Evolutionary conservation across 37 sponge, comb jelly and placozoan genomes (phyloP).

Genomic region (Beroe ovata): DNA sequence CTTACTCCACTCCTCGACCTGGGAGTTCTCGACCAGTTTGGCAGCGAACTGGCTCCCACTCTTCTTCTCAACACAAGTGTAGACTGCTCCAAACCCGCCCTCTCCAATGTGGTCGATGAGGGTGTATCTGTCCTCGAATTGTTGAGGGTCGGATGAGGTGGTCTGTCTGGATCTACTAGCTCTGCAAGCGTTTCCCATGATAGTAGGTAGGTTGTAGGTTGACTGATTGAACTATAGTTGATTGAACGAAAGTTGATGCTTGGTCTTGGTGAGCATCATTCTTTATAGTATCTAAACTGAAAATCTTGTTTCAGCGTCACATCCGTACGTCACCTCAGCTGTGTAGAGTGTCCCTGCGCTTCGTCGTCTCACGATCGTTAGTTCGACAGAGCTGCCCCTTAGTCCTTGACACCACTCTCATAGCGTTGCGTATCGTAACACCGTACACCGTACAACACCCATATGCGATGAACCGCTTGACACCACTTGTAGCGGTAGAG

Average conservation of each 20-base stretch:
- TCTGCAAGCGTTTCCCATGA: constrained; percentile 30
- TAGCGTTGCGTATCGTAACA: too few species aligned
- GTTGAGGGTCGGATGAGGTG: not conserved
- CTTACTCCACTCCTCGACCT: constrained; percentile 7
- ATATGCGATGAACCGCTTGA: too few species aligned
- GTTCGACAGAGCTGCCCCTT: not conserved
- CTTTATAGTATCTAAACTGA: not conserved
- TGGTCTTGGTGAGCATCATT: not conserved
- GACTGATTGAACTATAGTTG: not conserved
- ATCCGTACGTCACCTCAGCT: not conserved
- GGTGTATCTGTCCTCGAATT: constrained; percentile 6
- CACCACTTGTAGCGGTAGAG: not conserved
- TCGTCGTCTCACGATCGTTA: too few species aligned
- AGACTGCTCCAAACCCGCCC: constrained; percentile 58
- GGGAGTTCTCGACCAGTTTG: constrained; percentile 30
- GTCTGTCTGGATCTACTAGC: not conserved
- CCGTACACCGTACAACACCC: too few species aligned
- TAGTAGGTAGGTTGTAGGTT: not conserved
- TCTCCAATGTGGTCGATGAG: constrained; percentile 28
- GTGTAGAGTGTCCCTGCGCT: too few species aligned
- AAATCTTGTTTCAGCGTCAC: not conserved
- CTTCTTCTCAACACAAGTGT: constrained; percentile 9
- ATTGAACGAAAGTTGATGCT: not conserved
- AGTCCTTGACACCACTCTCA: not conserved
- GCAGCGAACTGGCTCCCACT: constrained; percentile 10